Base-by-base conservation (phyloP, 1,140 invertebrate genomes). In the Lordiphosa clarofinis region DNA sequence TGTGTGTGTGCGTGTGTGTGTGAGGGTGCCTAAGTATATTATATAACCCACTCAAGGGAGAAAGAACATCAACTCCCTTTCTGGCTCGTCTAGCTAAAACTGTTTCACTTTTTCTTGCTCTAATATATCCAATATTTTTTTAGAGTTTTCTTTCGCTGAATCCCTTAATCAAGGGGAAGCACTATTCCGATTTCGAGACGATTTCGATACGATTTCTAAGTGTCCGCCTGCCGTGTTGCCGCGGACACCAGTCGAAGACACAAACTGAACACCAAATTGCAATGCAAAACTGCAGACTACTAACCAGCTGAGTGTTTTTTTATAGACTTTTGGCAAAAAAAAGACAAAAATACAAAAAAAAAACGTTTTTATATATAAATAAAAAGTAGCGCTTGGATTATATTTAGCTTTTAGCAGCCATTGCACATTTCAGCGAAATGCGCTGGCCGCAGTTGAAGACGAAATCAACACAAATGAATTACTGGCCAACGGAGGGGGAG, bases 361-460 rank as follows among this genome's bases (percentile, higher is more conserved):
- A 11, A 35, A 55, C 5, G 10, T 31, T 15, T 37, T 49, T 43
- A 43, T 47, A 62, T 39, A 55, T 12, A 42, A 56, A 64, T 70
- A 79, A 73, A 65, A 73, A 57, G 44, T 46, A 63, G 44, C 55
- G 59, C 69, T 58, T 56, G 65, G 65, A 59, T 56, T 60, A 50
- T 78, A 84, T 82, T 84, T 82, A 82, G 76, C 68, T 58, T 71
- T 56, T 65, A 65, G 70, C 56, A 70, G 75, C 53, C 75, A 81
- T 70, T 79, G 74, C 74, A 79, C 74, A 79, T 79, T 74, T 73
- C 63, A 44, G 43, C 42, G 57, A 75, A 71, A 79, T 79, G 65
- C 55, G 75, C 76, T 75, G 71, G 62, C 78, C 46, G 72, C 59
- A 54, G 61, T 66, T 43, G 37, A 54, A 54, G 37, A 37, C 33